phyloP scores from a whole-genome alignment of 2,113 vertebrate genomes.

The Protomyctophum bolini region DNA sequence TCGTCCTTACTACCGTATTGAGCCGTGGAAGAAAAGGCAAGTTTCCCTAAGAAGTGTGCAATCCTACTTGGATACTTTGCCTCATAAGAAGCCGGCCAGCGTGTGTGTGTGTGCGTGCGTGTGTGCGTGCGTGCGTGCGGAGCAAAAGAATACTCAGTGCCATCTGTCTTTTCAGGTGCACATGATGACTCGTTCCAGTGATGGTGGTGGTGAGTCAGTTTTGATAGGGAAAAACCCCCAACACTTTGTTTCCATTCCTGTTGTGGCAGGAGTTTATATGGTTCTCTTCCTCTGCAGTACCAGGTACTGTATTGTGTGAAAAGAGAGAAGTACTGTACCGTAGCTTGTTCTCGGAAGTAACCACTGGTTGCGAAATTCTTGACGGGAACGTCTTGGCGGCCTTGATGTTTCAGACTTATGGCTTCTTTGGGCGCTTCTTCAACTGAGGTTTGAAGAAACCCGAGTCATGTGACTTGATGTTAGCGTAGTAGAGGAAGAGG shows the following conservation, averaged over 20 bases:
- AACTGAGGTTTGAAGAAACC: no score
- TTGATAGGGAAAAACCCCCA: not conserved
- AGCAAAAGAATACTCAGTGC: no score
- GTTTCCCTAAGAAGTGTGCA: no score
- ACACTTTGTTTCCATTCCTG: slow-evolving; percentile 1
- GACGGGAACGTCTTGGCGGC: not conserved
- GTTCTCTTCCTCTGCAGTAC: slow-evolving; percentile 5
- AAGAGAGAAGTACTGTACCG: not conserved
- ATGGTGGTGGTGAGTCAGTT: slow-evolving; percentile 1
- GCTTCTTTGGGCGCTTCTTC: no score
- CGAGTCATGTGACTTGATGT: no score
- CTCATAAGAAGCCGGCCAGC: no score
- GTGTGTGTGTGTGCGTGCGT: no score
- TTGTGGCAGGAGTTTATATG: slow-evolving; percentile 1
- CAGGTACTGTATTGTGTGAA: slow-evolving; percentile 6
- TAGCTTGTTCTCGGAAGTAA: not conserved
- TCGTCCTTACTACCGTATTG: no score
- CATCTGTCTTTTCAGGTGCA: slow-evolving; percentile 2
- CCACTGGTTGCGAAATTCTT: not conserved
- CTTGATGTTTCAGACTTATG: not conserved
- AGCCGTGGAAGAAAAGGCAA: no score
- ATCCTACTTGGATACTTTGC: no score
- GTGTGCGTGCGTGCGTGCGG: no score
- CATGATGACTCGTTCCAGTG: slow-evolving; percentile 2
- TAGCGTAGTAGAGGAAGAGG: no score